These are phyloP conservation scores for Frieseomelitta varia DNA, from an alignment of 1,140 invertebrate genomes.

Conservation along the genomic window DNA sequence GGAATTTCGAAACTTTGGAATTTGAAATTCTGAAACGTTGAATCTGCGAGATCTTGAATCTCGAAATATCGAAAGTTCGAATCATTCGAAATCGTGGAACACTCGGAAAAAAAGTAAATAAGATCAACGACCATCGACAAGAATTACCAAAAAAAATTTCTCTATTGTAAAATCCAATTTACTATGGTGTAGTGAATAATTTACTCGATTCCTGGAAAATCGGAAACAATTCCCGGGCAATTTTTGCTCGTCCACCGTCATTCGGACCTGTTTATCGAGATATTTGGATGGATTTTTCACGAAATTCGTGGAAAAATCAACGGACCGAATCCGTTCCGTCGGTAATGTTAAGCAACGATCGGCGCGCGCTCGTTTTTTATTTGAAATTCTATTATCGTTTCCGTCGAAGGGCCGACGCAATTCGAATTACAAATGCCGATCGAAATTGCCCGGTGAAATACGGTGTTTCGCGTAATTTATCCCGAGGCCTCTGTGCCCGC, in stretches of 20 bases:
- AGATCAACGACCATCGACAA: no score
- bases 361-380: constrained; percentile 5
- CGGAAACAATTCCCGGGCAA: background rate
- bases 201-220: background rate
- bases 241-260: background rate
- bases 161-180: no score
- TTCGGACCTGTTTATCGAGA: background rate
- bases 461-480: constrained; percentile 26
- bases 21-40: no score
- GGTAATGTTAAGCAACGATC: background rate
- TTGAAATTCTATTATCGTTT: constrained; percentile 39
- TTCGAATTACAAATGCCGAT: constrained; percentile 30
- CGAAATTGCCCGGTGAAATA: constrained; percentile 27
- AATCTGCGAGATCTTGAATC: no score
- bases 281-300: constrained; percentile 10
- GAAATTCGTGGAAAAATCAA: background rate
- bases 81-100: no score
- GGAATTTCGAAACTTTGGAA: background rate
- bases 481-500: background rate
- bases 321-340: background rate
- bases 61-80: no score
- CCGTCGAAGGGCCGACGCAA: background rate
- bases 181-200: background rate
- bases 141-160: no score
- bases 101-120: no score